Conservation (phyloP, 2,888 invertebrate species). For the Eumerus sabulonum region DNA sequence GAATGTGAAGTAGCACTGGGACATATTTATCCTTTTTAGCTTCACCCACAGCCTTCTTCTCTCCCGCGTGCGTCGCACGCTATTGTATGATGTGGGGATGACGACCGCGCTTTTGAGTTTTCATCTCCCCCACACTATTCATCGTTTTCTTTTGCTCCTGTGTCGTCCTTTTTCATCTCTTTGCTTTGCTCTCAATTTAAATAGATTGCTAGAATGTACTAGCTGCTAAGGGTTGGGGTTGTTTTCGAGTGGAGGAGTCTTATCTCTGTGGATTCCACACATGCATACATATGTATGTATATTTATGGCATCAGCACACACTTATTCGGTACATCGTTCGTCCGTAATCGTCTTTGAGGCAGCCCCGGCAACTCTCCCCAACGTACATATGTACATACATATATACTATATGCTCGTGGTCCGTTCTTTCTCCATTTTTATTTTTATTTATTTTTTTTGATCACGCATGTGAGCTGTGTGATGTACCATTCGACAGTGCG, state of each 20-base stretch:
- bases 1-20: constrained; percentile 69
- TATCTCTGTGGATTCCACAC: constrained; percentile 56
- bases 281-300: constrained; percentile 16
- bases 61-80: neutral
- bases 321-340: constrained; percentile 43
- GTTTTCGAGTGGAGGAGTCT: constrained; percentile 60
- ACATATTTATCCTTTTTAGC: constrained; percentile 63
- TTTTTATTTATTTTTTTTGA: constrained; percentile 2
- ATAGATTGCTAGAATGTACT: constrained; percentile 67
- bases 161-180: constrained; percentile 16
- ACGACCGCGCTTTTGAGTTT: constrained; percentile 60
- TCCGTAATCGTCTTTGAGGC: constrained; percentile 56
- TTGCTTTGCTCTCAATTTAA: constrained; percentile 63
- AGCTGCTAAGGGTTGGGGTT: constrained; percentile 47
- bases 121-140: constrained; percentile 44
- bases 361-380: constrained; percentile 7
- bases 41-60: neutral
- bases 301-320: constrained; percentile 54
- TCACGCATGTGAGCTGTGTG: constrained; percentile 45
- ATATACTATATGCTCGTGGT: constrained; percentile 10
- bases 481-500: constrained; percentile 62
- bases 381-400: too few species aligned
- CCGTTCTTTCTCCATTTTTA: constrained; percentile 4
- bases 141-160: constrained; percentile 1
- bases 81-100: neutral